phyloP scores from a whole-genome alignment of 2,113 vertebrate genomes.

The Colaptes auratus region DNA sequence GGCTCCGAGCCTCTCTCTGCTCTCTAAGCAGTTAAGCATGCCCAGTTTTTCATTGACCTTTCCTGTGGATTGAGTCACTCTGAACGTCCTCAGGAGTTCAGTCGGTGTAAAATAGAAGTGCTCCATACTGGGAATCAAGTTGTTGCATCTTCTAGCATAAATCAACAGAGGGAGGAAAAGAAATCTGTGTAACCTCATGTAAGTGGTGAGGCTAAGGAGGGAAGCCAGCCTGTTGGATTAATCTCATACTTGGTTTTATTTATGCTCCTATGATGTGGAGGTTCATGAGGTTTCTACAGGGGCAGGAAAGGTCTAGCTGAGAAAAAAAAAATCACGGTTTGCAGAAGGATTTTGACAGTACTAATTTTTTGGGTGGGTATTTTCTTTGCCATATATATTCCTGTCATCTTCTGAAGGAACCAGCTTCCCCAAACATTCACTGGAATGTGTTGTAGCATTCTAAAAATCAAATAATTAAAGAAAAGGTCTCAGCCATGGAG shows the following conservation, averaged over 20 bases:
- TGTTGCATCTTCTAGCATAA: background rate
- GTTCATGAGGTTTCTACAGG: background rate
- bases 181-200: rapidly evolving
- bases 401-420: background rate
- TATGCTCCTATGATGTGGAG: background rate
- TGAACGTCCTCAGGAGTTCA: background rate
- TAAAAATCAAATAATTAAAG: background rate
- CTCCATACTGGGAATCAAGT: background rate
- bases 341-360: background rate
- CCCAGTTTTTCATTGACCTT: background rate
- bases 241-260: background rate
- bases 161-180: background rate
- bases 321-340: background rate
- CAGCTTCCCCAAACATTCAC: background rate
- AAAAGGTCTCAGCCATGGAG: background rate
- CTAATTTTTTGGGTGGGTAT: background rate
- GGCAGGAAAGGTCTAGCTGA: background rate
- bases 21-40: background rate
- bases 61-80: background rate
- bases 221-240: background rate
- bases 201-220: background rate
- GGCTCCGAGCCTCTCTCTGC: background rate
- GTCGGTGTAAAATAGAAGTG: background rate
- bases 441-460: background rate
- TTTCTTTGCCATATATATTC: background rate